phyloP scores from a whole-genome alignment of 2,113 vertebrate species.

The Xiphophorus hellerii region DNA sequence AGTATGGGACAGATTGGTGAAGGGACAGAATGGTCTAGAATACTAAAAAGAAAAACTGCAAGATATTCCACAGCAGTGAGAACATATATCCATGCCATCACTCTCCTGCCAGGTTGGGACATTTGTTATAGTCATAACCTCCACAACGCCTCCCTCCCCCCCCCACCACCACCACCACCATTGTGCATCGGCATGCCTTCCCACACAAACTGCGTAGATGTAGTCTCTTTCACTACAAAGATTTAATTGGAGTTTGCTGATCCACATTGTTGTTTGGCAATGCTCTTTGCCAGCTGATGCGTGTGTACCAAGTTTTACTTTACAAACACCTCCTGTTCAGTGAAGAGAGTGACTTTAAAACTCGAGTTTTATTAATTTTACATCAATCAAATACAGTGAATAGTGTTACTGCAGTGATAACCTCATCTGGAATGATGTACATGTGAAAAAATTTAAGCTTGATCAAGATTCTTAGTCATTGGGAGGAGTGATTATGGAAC shows the following conservation, averaged over 20 bases:
- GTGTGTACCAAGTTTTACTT: constrained; percentile 52
- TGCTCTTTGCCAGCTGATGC: constrained; percentile 57
- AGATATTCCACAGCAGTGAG: constrained; percentile 51
- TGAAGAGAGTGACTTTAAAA: constrained; percentile 16
- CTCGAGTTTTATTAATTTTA: constrained; percentile 15
- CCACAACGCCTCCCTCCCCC: neutral
- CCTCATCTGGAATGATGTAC: constrained; percentile 26
- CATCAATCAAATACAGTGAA: constrained; percentile 4
- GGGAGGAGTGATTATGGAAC: constrained; percentile 64
- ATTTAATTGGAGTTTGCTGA: constrained; percentile 52
- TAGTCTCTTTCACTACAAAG: constrained; percentile 16
- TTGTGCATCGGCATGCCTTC: constrained; percentile 15
- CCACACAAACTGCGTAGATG: constrained; percentile 27
- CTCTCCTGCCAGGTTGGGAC: constrained; percentile 50
- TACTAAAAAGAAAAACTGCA: constrained; percentile 67
- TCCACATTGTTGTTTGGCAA: constrained; percentile 54
- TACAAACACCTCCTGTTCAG: constrained; percentile 33
- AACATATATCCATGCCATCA: constrained; percentile 37
- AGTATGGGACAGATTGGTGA: constrained; percentile 79
- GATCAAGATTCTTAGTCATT: constrained; percentile 53
- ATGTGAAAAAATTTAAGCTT: constrained; percentile 39
- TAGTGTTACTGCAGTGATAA: neutral
- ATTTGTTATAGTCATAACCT: constrained; percentile 47
- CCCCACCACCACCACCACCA: neutral
- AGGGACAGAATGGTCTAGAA: constrained; percentile 75